Percentiles rank a stretch among this genome's conserved stretches.
Evolutionary conservation across 2,113 vertebrate species (phyloP).

Genomic region (Chlorocebus sabaeus): DNA sequence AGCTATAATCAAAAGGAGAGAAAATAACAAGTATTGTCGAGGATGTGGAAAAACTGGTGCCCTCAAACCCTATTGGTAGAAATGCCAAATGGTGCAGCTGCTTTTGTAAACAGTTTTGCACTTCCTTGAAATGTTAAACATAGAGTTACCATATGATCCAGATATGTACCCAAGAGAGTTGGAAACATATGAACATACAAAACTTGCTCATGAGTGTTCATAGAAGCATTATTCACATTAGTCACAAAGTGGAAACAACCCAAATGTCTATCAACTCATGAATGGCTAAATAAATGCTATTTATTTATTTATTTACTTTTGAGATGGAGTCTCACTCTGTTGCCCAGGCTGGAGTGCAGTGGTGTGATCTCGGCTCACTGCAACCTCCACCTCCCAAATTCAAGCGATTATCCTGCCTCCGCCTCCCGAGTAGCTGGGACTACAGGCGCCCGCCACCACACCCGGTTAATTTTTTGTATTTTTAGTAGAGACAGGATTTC

Average conservation of each 20-base stretch:
- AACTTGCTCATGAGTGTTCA: background rate
- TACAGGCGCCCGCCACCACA: too few relatives aligned
- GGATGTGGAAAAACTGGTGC: background rate
- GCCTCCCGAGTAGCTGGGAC: too few relatives aligned
- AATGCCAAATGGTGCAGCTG: background rate
- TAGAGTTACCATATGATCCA: background rate
- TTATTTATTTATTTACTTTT: background rate
- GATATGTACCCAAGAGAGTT: background rate
- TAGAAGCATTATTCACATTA: background rate
- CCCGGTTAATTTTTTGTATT: too few relatives aligned
- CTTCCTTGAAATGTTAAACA: background rate
- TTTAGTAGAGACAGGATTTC: too few relatives aligned
- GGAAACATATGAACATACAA: background rate
- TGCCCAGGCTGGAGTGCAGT: too few relatives aligned
- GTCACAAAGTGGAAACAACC: background rate
- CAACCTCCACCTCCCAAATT: too few relatives aligned
- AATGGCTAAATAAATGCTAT: background rate
- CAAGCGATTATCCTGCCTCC: too few relatives aligned
- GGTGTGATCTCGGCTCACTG: too few relatives aligned
- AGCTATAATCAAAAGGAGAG: background rate
- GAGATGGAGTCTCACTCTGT: too few relatives aligned
- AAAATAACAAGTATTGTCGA: background rate
- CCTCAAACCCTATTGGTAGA: background rate
- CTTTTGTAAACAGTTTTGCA: background rate
- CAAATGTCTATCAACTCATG: background rate